Percentiles rank a stretch among this genome's conserved stretches.
phyloP scores from a whole-genome alignment of 2,113 vertebrate genomes.

The Eclectus roratus region DNA sequence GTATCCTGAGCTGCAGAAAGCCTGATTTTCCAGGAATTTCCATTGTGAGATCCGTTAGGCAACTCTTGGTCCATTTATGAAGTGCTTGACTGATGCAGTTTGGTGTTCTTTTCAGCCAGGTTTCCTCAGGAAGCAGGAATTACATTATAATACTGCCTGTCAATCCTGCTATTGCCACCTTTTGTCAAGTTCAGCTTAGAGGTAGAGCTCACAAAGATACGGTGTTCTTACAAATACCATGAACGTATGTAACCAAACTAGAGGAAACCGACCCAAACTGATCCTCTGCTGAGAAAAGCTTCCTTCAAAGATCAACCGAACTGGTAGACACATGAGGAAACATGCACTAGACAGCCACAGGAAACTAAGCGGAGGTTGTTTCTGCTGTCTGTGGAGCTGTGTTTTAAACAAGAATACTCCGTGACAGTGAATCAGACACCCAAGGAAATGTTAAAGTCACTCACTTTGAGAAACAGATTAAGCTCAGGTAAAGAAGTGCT shows the following conservation, averaged over 20 bases:
- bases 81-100: not conserved
- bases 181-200: not conserved
- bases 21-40: not conserved
- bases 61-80: not conserved
- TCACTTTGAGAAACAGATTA: not conserved
- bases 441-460: not conserved
- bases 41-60: not conserved
- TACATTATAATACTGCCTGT: not conserved
- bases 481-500: not conserved
- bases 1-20: not conserved
- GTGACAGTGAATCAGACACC: not conserved
- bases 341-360: not conserved
- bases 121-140: not conserved
- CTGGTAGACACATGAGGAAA: not conserved
- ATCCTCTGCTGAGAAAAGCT: not conserved
- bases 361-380: not conserved
- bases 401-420: not conserved
- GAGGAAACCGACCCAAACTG: not conserved
- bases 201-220: not conserved
- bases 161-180: not conserved
- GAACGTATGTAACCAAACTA: not conserved
- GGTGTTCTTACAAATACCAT: not conserved
- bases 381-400: not conserved
- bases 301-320: not conserved
- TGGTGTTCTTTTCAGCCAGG: not conserved